Conservation (phyloP, 1,140 invertebrate species). For the Aricia agestis region DNA sequence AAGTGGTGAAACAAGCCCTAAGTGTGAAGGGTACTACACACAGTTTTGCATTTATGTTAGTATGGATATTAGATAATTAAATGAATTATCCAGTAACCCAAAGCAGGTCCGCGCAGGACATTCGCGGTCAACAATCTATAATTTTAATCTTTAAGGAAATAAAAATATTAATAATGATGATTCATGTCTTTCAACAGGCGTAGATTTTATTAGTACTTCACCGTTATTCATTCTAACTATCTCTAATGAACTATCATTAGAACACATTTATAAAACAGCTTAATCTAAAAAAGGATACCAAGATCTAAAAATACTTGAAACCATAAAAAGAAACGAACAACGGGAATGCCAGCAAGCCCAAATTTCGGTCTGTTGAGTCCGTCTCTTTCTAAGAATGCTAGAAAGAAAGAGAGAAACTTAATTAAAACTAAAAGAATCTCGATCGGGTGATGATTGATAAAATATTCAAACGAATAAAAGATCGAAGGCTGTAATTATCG, state of each 20-base stretch:
- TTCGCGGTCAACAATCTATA: not conserved
- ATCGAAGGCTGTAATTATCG: slow-evolving; percentile 3
- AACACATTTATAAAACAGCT: not conserved
- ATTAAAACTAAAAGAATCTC: slow-evolving; percentile 1
- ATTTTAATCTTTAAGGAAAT: too few species aligned
- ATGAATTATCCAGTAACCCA: too few species aligned
- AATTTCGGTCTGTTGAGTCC: not conserved
- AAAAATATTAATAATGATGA: not conserved
- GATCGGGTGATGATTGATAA: slow-evolving; percentile 2
- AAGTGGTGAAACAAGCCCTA: too few species aligned
- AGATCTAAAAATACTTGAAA: not conserved
- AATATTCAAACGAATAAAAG: not conserved
- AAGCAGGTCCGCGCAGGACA: not conserved
- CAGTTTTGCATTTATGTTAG: too few species aligned
- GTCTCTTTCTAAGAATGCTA: not conserved
- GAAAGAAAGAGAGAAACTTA: not conserved
- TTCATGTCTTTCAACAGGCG: not conserved
- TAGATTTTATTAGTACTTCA: not conserved
- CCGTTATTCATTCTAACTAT: not conserved
- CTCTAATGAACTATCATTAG: not conserved
- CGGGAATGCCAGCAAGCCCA: not conserved
- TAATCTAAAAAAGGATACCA: slow-evolving; percentile 1
- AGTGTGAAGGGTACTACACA: too few species aligned
- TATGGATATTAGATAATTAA: too few species aligned
- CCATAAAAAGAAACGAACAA: slow-evolving; percentile 3